A percentile compares a stretch with the other conserved stretches of the same genome.
These are phyloP conservation scores for Lithophane socia DNA, from an alignment of 2,888 invertebrate genomes.

Conservation along the genomic window DNA sequence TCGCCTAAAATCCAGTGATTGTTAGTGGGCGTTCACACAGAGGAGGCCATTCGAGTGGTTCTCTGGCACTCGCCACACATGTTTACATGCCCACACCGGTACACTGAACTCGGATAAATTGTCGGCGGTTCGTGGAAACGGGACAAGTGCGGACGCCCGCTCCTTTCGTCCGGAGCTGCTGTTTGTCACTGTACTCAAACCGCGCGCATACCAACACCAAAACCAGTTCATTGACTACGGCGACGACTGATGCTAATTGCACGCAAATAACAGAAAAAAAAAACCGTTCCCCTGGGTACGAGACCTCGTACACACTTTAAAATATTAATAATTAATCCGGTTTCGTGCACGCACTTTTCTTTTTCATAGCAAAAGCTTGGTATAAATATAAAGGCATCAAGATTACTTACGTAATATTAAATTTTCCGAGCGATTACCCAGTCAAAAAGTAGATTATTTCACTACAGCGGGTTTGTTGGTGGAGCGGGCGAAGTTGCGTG, in stretches of 20 bases:
- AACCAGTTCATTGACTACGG: slow-evolving; percentile 73
- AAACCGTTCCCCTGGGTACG: slow-evolving; percentile 35
- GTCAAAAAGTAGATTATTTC: slow-evolving; percentile 75
- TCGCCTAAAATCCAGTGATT: slow-evolving; percentile 37
- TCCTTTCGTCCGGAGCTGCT: slow-evolving; percentile 69
- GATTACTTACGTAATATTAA: slow-evolving; percentile 74
- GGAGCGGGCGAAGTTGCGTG: slow-evolving; percentile 65
- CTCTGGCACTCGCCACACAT: slow-evolving; percentile 69
- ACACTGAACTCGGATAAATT: slow-evolving; percentile 86
- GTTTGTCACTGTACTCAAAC: slow-evolving; percentile 69
- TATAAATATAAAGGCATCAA: slow-evolving; percentile 73
- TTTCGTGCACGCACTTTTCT: slow-evolving; percentile 50
- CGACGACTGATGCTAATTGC: slow-evolving; percentile 65
- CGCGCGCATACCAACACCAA: slow-evolving; percentile 65
- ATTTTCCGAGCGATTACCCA: slow-evolving; percentile 69
- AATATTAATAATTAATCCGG: slow-evolving; percentile 59
- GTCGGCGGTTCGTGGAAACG: slow-evolving; percentile 83
- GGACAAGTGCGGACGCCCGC: slow-evolving; percentile 75
- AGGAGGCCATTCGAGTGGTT: slow-evolving; percentile 57
- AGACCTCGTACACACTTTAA: slow-evolving; percentile 43
- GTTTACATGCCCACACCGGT: slow-evolving; percentile 78
- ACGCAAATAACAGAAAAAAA: slow-evolving; percentile 43
- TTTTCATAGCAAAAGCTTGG: slow-evolving; percentile 55
- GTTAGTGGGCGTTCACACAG: slow-evolving; percentile 59
- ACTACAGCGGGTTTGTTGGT: slow-evolving; percentile 65